Evolutionary conservation across 2,888 invertebrate species (phyloP).

Genomic region (Cryptophagus acutangulus): DNA sequence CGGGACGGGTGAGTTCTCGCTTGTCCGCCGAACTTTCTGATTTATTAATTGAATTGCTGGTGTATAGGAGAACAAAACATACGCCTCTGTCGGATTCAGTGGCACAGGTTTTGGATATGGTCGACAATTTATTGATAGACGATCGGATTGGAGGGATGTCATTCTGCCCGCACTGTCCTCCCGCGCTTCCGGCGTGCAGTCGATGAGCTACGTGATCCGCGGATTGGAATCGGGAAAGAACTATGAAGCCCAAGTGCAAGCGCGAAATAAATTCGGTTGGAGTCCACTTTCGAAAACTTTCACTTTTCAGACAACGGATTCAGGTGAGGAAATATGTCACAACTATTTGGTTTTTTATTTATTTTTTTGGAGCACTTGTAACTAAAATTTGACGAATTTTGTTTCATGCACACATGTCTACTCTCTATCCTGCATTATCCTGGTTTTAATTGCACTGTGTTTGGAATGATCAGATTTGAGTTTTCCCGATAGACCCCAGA

Average conservation of each 20-base stretch:
- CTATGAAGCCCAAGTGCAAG: constrained; percentile 63
- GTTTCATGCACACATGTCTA: constrained; percentile 25
- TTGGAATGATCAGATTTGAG: constrained; percentile 34
- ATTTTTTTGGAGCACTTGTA: too few relatives aligned
- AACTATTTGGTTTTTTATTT: not conserved
- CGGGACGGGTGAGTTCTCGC: constrained; percentile 37
- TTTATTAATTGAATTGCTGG: not conserved
- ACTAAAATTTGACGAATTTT: too few relatives aligned
- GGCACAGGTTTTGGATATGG: constrained; percentile 36
- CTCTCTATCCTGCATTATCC: not conserved
- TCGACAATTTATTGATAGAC: constrained; percentile 42
- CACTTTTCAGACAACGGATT: constrained; percentile 59
- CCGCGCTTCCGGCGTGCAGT: constrained; percentile 54
- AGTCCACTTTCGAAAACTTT: constrained; percentile 60
- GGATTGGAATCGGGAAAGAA: constrained; percentile 61
- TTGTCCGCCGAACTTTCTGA: too few relatives aligned
- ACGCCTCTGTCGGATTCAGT: constrained; percentile 36
- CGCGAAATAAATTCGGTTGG: constrained; percentile 65
- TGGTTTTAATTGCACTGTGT: constrained; percentile 12
- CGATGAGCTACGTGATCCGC: constrained; percentile 62
- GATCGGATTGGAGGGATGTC: constrained; percentile 56
- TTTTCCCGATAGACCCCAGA: constrained; percentile 42
- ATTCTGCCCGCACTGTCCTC: constrained; percentile 51
- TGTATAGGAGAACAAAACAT: constrained; percentile 43
- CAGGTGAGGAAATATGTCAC: constrained; percentile 59